Base-by-base conservation (phyloP, 1,140 invertebrate species). In the Laupala kohalensis region DNA sequence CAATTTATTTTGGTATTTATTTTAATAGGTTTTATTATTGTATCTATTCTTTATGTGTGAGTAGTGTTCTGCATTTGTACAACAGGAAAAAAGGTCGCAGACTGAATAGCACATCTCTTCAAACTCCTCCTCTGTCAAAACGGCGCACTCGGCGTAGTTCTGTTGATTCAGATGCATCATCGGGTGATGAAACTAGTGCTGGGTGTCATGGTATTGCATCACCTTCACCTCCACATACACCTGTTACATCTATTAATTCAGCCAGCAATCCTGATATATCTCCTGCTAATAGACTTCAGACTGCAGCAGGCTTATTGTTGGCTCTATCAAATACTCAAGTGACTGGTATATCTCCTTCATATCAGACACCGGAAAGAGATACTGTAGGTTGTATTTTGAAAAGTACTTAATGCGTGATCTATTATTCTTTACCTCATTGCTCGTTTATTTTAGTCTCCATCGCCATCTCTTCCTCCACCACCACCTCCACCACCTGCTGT, bases 111-210 rank as follows among this genome's bases (percentile, higher is more conserved):
- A 85, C 53, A 4, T 27, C 29, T 30, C 67, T 74, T 73, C 29
- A 83, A 23, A 78, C 80, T 53, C 79, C 78, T 29, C 70, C 73
- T 26, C 83, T 81, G 72, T 83, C 78, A 67, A 83, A 79, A n/a
- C 78, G 86, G 63, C 83, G 89, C 73, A 87, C 87, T 27, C 83
- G 87, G 6, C 78, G 89, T 0, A 90, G 90, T 78, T 90, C 89
- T 0, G 87, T 87, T 0, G 91, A 92, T 74, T 92, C 90, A 0
- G 89, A 90, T 72, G 86, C 89, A 2, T 90, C 88, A 3, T 88
- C 86, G 0, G 76, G 74, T 25, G 89, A 90, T 29, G 90, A 90
- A 77, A 85, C 86, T 76, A 84, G 83, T 71, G 84, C 75, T 30
- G 29, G 37, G 19, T 1, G 4, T 6, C 13, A 13, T 6, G 25